phyloP scores from a whole-genome alignment of 2,113 vertebrate genomes.

The Percina caprodes region DNA sequence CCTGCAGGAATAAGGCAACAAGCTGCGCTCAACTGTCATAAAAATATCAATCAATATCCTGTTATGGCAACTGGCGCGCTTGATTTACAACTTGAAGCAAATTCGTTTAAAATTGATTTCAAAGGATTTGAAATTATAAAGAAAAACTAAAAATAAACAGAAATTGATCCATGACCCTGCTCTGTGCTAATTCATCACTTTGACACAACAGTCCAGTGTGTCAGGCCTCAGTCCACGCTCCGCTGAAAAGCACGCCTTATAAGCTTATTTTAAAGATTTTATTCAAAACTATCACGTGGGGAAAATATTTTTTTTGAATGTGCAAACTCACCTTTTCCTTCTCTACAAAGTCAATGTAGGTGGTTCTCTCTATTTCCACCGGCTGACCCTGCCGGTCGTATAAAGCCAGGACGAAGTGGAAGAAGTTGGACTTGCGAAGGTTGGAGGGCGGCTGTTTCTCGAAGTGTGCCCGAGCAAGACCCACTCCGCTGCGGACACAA shows the following conservation, averaged over 20 bases:
- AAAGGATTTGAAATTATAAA: conserved; percentile 7
- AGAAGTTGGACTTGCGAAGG: conserved; percentile 99
- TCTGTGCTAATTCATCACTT: conserved; percentile 66
- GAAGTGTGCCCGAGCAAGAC: conserved; percentile 98
- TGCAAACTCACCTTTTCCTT: conserved; percentile 93
- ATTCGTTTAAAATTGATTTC: neutral
- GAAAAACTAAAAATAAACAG: neutral
- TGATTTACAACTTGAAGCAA: neutral
- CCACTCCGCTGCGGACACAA: conserved; percentile 94
- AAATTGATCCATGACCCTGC: conserved; percentile 50
- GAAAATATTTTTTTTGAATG: neutral
- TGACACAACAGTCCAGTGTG: conserved; percentile 42
- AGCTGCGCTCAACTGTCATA: conserved; percentile 35
- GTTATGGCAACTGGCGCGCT: neutral
- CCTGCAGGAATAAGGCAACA: conserved; percentile 33
- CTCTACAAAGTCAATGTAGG: conserved; percentile 96
- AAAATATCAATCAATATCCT: conserved; percentile 22
- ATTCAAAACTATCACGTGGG: neutral
- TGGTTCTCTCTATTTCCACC: conserved; percentile 98
- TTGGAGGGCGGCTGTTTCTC: conserved; percentile 99
- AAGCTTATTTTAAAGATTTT: neutral
- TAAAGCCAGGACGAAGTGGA: conserved; percentile 98
- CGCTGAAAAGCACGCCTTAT: neutral
- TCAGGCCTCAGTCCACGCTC: conserved; percentile 4
- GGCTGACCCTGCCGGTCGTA: conserved; percentile 99